Conservation (phyloP, 1,140 invertebrate genomes). For the Anastrepha ludens region DNA sequence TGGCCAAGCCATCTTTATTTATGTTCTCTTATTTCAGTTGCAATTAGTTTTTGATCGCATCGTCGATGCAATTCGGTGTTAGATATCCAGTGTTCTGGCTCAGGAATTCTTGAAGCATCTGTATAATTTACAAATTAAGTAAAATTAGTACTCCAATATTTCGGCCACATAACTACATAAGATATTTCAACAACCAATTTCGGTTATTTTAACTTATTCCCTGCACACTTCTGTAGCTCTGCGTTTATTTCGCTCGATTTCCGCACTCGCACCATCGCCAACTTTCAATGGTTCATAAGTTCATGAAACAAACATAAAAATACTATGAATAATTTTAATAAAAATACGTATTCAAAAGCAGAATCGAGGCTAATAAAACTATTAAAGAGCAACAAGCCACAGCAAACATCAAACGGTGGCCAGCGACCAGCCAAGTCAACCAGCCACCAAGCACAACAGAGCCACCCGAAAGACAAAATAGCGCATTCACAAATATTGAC, state of each 20-base stretch:
- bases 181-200: too few species aligned
- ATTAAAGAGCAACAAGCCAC: neutral
- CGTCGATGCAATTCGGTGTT: too few species aligned
- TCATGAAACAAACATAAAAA: neutral
- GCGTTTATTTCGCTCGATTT: neutral
- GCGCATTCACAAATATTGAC: slow-evolving; percentile 7
- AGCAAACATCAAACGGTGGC: neutral
- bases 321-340: neutral
- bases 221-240: too few species aligned
- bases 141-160: too few species aligned
- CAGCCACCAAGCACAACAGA: neutral
- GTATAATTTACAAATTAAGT: too few species aligned
- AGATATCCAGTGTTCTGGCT: too few species aligned
- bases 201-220: too few species aligned
- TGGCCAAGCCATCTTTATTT: too few species aligned
- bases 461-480: neutral
- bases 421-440: neutral
- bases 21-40: too few species aligned
- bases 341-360: neutral
- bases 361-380: neutral
- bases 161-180: too few species aligned
- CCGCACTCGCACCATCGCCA: neutral
- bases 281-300: neutral
- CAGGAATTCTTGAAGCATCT: too few species aligned
- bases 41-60: too few species aligned